Conservation (phyloP, 2,888 invertebrate genomes). For the Pyrochroa serraticornis region DNA sequence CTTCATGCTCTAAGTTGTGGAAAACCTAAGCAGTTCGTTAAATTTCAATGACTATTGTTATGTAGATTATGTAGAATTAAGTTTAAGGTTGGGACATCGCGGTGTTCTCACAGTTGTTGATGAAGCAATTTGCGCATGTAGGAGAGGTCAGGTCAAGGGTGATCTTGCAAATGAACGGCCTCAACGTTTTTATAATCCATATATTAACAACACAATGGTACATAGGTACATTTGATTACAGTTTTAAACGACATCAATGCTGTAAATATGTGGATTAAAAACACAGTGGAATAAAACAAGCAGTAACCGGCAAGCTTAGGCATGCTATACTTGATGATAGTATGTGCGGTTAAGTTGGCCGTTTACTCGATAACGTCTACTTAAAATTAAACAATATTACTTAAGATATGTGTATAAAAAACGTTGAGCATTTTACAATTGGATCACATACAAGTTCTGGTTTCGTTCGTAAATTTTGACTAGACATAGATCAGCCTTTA, state of each 20-base stretch:
- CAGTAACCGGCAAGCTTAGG: slow-evolving; percentile 34
- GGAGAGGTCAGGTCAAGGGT: neutral
- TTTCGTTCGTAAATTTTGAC: slow-evolving; percentile 23
- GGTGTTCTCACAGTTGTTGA: too few species aligned
- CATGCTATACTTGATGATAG: slow-evolving; percentile 10
- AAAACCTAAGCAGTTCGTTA: too few species aligned
- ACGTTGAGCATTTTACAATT: slow-evolving; percentile 36
- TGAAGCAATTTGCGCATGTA: too few species aligned
- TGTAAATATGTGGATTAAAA: slow-evolving; percentile 55
- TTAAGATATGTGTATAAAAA: slow-evolving; percentile 29
- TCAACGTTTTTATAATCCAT: slow-evolving; percentile 52
- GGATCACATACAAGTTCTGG: slow-evolving; percentile 28
- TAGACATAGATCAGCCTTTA: slow-evolving; percentile 37
- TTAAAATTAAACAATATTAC: slow-evolving; percentile 12
- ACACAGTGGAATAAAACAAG: slow-evolving; percentile 32
- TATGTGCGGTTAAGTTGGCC: slow-evolving; percentile 19
- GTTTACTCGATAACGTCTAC: slow-evolving; percentile 16
- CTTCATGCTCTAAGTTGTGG: neutral
- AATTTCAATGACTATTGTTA: too few species aligned
- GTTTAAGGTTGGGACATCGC: too few species aligned
- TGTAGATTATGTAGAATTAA: too few species aligned
- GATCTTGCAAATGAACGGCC: slow-evolving; percentile 4
- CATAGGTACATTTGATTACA: slow-evolving; percentile 43
- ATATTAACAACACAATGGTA: slow-evolving; percentile 54
- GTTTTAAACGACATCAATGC: slow-evolving; percentile 46